These are phyloP conservation scores for Pammene fasciana DNA, from an alignment of 2,888 invertebrate species.

Conservation along the genomic window DNA sequence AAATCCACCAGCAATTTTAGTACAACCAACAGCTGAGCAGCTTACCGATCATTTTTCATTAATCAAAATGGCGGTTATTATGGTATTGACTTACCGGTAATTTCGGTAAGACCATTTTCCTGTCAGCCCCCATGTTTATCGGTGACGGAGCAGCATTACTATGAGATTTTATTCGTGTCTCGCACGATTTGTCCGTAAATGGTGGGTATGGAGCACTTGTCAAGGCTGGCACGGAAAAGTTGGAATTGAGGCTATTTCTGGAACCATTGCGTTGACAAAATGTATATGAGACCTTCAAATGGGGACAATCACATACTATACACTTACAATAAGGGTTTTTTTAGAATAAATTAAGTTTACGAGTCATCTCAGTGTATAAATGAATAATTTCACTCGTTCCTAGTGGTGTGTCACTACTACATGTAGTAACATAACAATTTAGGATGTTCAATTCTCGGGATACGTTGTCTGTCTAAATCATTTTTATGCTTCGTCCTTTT, in stretches of 20 bases:
- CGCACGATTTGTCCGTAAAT: constrained; percentile 30
- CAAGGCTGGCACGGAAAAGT: constrained; percentile 13
- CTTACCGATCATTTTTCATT: constrained; percentile 21
- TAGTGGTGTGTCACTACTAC: too few species aligned
- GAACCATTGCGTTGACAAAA: not conserved
- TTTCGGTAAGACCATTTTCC: constrained; percentile 18
- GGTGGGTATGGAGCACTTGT: constrained; percentile 21
- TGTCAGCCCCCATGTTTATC: constrained; percentile 28
- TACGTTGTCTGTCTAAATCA: too few species aligned
- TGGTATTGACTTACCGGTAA: constrained; percentile 24
- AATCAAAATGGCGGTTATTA: constrained; percentile 31
- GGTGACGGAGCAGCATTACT: constrained; percentile 23
- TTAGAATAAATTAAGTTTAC: too few species aligned
- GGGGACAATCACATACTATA: too few species aligned
- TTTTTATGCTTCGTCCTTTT: too few species aligned
- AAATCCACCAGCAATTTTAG: constrained; percentile 14
- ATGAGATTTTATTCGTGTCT: constrained; percentile 31
- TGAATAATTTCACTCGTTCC: too few species aligned
- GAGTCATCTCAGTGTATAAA: too few species aligned
- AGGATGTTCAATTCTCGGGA: too few species aligned
- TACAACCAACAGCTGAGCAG: constrained; percentile 5
- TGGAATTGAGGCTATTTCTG: not conserved
- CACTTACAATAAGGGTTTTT: too few species aligned
- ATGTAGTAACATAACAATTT: too few species aligned
- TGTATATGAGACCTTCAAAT: not conserved